Conservation (phyloP, 2,888 invertebrate genomes). For the Drosophila mercatorum region DNA sequence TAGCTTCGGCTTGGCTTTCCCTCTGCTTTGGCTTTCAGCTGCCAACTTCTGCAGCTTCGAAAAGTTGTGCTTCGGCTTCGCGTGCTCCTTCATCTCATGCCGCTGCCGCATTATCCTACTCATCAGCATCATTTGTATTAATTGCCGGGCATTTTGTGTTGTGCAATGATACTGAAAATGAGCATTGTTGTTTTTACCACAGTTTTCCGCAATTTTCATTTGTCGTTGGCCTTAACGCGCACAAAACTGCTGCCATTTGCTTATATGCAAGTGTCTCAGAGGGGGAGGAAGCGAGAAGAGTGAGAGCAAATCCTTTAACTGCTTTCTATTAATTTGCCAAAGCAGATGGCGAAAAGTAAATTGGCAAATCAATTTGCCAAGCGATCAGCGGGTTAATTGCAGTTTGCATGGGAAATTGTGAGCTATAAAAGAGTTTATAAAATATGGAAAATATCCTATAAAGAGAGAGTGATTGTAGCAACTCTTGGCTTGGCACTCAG, state of each 20-base stretch:
- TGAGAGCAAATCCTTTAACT: constrained; percentile 18
- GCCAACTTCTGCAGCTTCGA: constrained; percentile 41
- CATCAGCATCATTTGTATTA: constrained; percentile 79
- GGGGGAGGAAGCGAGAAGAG: background rate
- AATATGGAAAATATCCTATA: background rate
- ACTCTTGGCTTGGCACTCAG: background rate
- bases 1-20: constrained; percentile 58
- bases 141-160: constrained; percentile 74
- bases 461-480: background rate
- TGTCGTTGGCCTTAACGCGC: constrained; percentile 40
- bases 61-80: constrained; percentile 23
- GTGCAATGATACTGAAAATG: constrained; percentile 78
- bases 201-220: constrained; percentile 56
- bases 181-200: constrained; percentile 45
- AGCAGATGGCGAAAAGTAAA: background rate
- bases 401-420: background rate
- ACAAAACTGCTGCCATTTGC: constrained; percentile 29
- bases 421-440: background rate
- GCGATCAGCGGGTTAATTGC: background rate
- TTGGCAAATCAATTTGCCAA: constrained; percentile 4
- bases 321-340: constrained; percentile 14
- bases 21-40: constrained; percentile 37
- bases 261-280: constrained; percentile 6
- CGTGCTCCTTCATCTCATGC: constrained; percentile 6
- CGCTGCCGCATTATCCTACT: constrained; percentile 55